Conservation (phyloP, 1,140 invertebrate genomes). For the Bombyx mandarina region DNA sequence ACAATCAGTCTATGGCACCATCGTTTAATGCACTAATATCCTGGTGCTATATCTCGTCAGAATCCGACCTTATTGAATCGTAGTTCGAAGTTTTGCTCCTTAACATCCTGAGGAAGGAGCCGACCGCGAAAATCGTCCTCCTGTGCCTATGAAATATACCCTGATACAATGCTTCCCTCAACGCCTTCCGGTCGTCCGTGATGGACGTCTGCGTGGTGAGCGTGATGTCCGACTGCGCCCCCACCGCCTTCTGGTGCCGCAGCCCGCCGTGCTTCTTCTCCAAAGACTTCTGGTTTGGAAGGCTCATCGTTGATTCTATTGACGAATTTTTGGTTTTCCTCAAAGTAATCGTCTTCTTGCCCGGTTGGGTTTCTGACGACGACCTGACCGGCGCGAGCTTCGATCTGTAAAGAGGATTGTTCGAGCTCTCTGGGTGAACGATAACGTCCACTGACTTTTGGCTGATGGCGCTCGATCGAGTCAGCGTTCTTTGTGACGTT, state of each 20-base stretch:
- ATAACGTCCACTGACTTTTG: slow-evolving; percentile 72
- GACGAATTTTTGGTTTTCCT: slow-evolving; percentile 67
- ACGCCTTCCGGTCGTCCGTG: slow-evolving; percentile 79
- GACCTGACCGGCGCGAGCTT: slow-evolving; percentile 61
- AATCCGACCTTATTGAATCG: slow-evolving; percentile 78
- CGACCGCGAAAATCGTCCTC: slow-evolving; percentile 83
- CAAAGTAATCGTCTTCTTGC: slow-evolving; percentile 59
- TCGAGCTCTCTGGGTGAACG: slow-evolving; percentile 53
- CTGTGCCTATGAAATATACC: slow-evolving; percentile 85
- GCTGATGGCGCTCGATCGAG: slow-evolving; percentile 71
- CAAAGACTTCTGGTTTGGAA: slow-evolving; percentile 68
- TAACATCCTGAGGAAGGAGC: slow-evolving; percentile 85
- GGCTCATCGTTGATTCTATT: slow-evolving; percentile 67
- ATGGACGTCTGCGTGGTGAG: slow-evolving; percentile 71
- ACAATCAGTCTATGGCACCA: slow-evolving; percentile 59
- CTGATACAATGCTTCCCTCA: slow-evolving; percentile 83
- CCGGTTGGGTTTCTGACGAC: slow-evolving; percentile 53
- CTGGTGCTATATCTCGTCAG: slow-evolving; percentile 67
- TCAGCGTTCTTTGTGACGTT: slow-evolving; percentile 45
- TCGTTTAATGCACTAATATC: slow-evolving; percentile 32
- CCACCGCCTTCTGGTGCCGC: slow-evolving; percentile 62
- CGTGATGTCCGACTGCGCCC: slow-evolving; percentile 67
- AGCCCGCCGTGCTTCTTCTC: slow-evolving; percentile 65
- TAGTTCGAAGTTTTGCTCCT: slow-evolving; percentile 85
- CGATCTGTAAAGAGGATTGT: slow-evolving; percentile 62